Conservation (phyloP, 2,113 vertebrate species). For the Dipodomys spectabilis region DNA sequence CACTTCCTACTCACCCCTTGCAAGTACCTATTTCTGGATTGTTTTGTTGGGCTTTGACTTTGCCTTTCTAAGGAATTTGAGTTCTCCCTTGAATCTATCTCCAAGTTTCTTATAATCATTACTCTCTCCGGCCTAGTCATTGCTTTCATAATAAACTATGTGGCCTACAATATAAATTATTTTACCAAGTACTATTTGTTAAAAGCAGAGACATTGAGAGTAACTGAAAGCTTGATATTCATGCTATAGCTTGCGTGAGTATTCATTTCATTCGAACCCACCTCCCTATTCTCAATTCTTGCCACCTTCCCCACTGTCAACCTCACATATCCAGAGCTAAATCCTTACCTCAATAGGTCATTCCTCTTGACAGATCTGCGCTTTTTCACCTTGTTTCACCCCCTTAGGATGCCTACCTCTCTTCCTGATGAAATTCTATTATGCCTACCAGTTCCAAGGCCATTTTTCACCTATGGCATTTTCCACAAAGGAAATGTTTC, state of each 20-base stretch:
- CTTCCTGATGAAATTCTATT: neutral
- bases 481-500: neutral
- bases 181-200: neutral
- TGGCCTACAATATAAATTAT: neutral
- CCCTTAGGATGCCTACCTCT: neutral
- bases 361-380: neutral
- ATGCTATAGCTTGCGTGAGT: neutral
- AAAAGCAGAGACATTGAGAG: neutral
- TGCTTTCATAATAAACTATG: constrained; percentile 23
- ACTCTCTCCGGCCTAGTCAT: neutral
- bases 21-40: too few species aligned
- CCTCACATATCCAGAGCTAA: neutral
- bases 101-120: neutral
- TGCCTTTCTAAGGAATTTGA: too few species aligned
- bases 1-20: too few species aligned
- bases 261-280: neutral
- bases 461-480: neutral
- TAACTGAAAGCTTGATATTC: neutral
- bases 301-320: neutral
- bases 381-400: neutral
- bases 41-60: too few species aligned
- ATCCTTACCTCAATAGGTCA: neutral
- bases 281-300: neutral
- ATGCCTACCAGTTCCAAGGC: neutral
- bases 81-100: too few species aligned